A percentile compares a stretch with the other conserved stretches of the same genome.
These are phyloP conservation scores for Eleutherodactylus coqui DNA, from an alignment of 2,797 vertebrate genomes.

Conservation along the genomic window DNA sequence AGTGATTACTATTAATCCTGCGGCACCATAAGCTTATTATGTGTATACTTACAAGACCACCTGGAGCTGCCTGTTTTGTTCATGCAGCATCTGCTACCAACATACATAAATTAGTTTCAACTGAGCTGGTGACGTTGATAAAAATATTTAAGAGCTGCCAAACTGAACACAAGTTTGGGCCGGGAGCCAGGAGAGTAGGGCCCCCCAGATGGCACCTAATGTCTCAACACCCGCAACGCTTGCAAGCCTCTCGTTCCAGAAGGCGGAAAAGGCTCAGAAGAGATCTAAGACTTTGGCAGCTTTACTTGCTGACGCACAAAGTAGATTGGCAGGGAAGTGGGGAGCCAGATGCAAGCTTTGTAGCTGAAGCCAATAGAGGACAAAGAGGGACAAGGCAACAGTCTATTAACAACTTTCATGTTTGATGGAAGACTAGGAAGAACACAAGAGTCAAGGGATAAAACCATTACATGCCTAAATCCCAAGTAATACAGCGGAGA, in stretches of 20 bases:
- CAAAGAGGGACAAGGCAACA: slow-evolving; percentile 55
- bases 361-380: slow-evolving; percentile 59
- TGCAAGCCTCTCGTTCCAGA: slow-evolving; percentile 48
- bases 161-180: slow-evolving; percentile 52
- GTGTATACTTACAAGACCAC: slow-evolving; percentile 58
- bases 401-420: slow-evolving; percentile 50
- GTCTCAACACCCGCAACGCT: slow-evolving; percentile 47
- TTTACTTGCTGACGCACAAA: slow-evolving; percentile 62
- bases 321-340: slow-evolving; percentile 59
- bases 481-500: background rate
- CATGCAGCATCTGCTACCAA: slow-evolving; percentile 58
- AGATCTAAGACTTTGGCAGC: slow-evolving; percentile 62
- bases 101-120: slow-evolving; percentile 59
- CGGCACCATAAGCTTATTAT: slow-evolving; percentile 54
- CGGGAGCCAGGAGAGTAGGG: slow-evolving; percentile 42
- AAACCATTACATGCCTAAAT: background rate
- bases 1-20: slow-evolving; percentile 38
- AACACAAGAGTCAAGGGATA: background rate
- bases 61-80: slow-evolving; percentile 57
- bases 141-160: slow-evolving; percentile 60
- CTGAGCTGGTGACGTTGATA: slow-evolving; percentile 58
- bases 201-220: slow-evolving; percentile 63
- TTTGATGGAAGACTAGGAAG: slow-evolving; percentile 35
- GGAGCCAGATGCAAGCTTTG: slow-evolving; percentile 62
- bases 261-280: slow-evolving; percentile 60